phyloP scores from a whole-genome alignment of 2,888 invertebrate species.

The Amiota minor region DNA sequence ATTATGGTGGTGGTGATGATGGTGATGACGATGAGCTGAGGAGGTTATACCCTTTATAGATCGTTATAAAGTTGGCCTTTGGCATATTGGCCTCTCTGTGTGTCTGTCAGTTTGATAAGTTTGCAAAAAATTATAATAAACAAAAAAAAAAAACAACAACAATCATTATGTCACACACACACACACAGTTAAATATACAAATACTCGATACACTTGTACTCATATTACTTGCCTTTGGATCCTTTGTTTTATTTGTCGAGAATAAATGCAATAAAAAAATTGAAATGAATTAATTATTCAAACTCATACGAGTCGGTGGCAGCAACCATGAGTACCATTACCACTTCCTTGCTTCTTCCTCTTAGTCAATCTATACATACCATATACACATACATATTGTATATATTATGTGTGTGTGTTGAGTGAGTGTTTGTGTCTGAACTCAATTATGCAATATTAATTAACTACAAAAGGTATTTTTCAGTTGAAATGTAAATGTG shows the following conservation, averaged over 20 bases:
- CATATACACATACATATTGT: background rate
- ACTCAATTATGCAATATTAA: constrained; percentile 54
- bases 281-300: constrained; percentile 30
- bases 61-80: background rate
- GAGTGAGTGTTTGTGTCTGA: constrained; percentile 14
- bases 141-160: background rate
- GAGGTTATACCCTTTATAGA: no score
- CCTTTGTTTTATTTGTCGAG: constrained; percentile 15
- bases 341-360: background rate
- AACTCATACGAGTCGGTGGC: background rate
- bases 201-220: background rate
- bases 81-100: constrained; percentile 19
- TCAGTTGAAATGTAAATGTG: constrained; percentile 33
- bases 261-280: constrained; percentile 7
- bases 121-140: constrained; percentile 16
- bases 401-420: background rate
- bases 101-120: constrained; percentile 26
- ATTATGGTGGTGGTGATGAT: no score
- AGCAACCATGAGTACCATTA: background rate
- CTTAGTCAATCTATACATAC: background rate
- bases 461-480: constrained; percentile 53
- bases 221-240: background rate
- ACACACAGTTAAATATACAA: background rate
- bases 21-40: no score
- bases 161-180: no score